Evolutionary conservation across 2,113 vertebrate species (phyloP), one percentile per base, ranked within the genome.

Genomic region (Chinchilla lanigera): DNA sequence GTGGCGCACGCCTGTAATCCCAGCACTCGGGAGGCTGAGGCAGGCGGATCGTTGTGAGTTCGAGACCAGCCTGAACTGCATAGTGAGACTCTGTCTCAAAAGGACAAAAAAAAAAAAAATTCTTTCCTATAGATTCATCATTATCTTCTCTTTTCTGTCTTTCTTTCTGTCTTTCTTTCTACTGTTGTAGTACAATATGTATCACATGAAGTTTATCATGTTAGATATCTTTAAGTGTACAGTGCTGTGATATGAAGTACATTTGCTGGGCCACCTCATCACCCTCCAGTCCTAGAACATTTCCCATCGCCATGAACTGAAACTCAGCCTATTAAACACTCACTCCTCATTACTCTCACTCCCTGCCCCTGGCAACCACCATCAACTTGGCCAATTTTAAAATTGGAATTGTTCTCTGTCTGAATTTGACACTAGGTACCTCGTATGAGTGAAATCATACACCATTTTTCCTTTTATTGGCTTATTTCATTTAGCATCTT

Each of bases 341-440:
- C 11, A 5, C 6, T 47, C 26, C 17, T 12, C 7, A 1, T 26
- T 7, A 5, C 65, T 41, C n/a, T 5, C n/a, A 7, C 8, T 13
- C 24, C 38, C 4, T 44, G 41, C 14, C 69, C 81, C 30, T 17
- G 33, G 56, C 19, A 80, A 33, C 30, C 30, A 30, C 69, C 47
- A 2, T 24, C 41, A 60, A 54, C 1, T 14, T 63, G 86, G 61
- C 86, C 77, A 22, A 50, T 38, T 89, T 41, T 56, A 28, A 50
- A 78, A 50, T 9, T 33, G 75, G 47, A 78, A 50, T 78, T 50
- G 44, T 78, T 78, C 44, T 77, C 22, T 77, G 13, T 78, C 75
- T 90, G 63, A 78, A 69, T 41, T 20, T 73, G 38, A 2, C 47
- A 47, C 35, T 1, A 33, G 5, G 19, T 35, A 19, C 71, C 63